Percentiles rank a stretch among this genome's conserved stretches.
These are phyloP conservation scores for Phyllotreta cruciferae DNA, from an alignment of 2,888 invertebrate genomes.

Conservation along the genomic window DNA sequence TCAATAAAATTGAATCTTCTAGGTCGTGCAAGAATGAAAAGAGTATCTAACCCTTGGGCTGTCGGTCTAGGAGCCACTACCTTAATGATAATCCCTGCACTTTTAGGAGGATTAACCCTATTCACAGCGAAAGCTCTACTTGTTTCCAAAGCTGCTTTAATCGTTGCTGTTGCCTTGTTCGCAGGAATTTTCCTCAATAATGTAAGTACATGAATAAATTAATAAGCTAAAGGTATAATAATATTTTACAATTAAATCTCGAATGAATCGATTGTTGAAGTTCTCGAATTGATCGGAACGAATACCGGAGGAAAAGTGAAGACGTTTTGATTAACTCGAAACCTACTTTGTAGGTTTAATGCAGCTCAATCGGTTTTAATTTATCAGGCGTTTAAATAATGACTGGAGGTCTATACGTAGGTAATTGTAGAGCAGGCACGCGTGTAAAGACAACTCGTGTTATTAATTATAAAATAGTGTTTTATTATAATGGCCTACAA, in stretches of 20 bases:
- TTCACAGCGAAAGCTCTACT: slow-evolving; percentile 79
- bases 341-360: slow-evolving; percentile 7
- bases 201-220: slow-evolving; percentile 42
- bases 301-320: slow-evolving; percentile 3
- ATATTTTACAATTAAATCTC: too few species aligned
- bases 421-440: slow-evolving; percentile 2
- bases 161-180: slow-evolving; percentile 74
- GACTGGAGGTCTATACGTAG: not conserved
- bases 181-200: slow-evolving; percentile 56
- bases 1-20: slow-evolving; percentile 32
- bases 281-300: slow-evolving; percentile 11
- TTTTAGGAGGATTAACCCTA: slow-evolving; percentile 75
- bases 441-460: not conserved
- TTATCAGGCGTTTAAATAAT: not conserved
- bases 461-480: slow-evolving; percentile 3
- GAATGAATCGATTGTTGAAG: too few species aligned
- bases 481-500: slow-evolving; percentile 14
- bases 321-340: slow-evolving; percentile 8
- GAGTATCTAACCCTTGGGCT: slow-evolving; percentile 70
- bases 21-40: slow-evolving; percentile 80
- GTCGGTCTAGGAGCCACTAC: slow-evolving; percentile 76
- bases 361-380: too few species aligned
- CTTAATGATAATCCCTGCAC: slow-evolving; percentile 72
- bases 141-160: slow-evolving; percentile 79
- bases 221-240: not conserved